Evolutionary conservation across 2,888 invertebrate species (phyloP).

Genomic region (Cantharis flavilabris): DNA sequence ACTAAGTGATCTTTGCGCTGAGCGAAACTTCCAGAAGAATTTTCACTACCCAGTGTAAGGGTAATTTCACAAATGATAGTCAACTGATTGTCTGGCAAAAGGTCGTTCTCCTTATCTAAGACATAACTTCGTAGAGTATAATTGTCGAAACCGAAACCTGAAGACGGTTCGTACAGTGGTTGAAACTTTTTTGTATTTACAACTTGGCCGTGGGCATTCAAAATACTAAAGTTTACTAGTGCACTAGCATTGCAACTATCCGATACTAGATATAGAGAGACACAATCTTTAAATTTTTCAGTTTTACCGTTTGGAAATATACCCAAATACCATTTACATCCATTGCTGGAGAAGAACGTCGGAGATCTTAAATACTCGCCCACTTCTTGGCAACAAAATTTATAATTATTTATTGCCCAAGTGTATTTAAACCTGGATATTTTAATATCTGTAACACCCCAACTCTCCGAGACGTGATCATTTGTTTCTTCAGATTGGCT

Average conservation of each 20-base stretch:
- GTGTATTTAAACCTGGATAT: background rate
- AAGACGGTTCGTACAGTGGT: background rate
- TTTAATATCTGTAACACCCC: background rate
- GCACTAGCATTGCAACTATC: background rate
- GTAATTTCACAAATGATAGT: background rate
- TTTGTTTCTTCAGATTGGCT: background rate
- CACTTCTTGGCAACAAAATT: background rate
- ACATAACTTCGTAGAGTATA: background rate
- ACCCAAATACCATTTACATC: background rate
- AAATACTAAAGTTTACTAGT: background rate
- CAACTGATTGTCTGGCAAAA: background rate
- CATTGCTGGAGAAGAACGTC: background rate
- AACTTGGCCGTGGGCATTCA: background rate
- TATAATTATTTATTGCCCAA: background rate
- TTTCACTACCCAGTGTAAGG: no score
- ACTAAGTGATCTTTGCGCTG: background rate
- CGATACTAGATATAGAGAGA: background rate
- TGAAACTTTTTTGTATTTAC: background rate
- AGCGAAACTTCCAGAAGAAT: background rate
- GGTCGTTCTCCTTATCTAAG: background rate
- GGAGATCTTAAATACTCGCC: background rate
- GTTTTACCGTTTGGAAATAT: background rate
- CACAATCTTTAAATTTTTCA: background rate
- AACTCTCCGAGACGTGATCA: background rate
- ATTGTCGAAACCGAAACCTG: background rate